Percentiles rank a stretch among this genome's conserved stretches.
These are phyloP conservation scores for Malthinus flaveolus DNA, from an alignment of 2,888 invertebrate species.

Conservation along the genomic window DNA sequence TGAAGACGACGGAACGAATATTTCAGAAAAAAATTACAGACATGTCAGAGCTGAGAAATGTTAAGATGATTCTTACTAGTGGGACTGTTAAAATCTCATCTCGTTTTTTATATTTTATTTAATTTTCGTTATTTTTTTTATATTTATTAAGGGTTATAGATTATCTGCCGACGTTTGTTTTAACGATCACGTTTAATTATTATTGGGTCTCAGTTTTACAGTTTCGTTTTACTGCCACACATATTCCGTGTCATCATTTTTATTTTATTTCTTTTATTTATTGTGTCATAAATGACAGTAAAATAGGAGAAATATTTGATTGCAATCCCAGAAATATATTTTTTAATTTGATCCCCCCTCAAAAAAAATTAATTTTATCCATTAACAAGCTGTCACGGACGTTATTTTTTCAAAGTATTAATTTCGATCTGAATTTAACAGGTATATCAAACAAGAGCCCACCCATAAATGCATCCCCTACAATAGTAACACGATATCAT, in stretches of 20 bases:
- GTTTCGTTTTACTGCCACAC: slow-evolving; percentile 36
- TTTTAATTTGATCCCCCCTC: slow-evolving; percentile 38
- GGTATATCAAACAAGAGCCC: slow-evolving; percentile 30
- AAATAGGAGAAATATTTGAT: slow-evolving; percentile 40
- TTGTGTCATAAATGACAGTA: slow-evolving; percentile 44
- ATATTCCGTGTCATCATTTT: slow-evolving; percentile 40
- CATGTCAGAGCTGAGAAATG: slow-evolving; percentile 42
- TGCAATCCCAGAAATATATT: slow-evolving; percentile 29
- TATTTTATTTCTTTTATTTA: slow-evolving; percentile 44
- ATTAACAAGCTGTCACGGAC: neutral
- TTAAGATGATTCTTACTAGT: slow-evolving; percentile 40
- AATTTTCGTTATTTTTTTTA: slow-evolving; percentile 39
- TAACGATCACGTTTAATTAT: slow-evolving; percentile 44
- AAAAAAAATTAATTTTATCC: slow-evolving; percentile 16
- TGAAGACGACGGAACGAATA: slow-evolving; percentile 36
- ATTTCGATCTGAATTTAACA: slow-evolving; percentile 27
- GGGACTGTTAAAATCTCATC: slow-evolving; percentile 36
- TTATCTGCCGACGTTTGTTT: slow-evolving; percentile 43
- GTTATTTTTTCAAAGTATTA: slow-evolving; percentile 16
- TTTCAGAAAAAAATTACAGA: slow-evolving; percentile 33
- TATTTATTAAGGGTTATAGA: slow-evolving; percentile 42
- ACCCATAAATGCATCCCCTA: slow-evolving; percentile 46
- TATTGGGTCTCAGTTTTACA: slow-evolving; percentile 39
- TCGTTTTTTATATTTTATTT: slow-evolving; percentile 32
- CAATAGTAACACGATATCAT: slow-evolving; percentile 52